Conservation (phyloP, 2,797 vertebrate genomes). For the Gephyroberyx darwinii region DNA sequence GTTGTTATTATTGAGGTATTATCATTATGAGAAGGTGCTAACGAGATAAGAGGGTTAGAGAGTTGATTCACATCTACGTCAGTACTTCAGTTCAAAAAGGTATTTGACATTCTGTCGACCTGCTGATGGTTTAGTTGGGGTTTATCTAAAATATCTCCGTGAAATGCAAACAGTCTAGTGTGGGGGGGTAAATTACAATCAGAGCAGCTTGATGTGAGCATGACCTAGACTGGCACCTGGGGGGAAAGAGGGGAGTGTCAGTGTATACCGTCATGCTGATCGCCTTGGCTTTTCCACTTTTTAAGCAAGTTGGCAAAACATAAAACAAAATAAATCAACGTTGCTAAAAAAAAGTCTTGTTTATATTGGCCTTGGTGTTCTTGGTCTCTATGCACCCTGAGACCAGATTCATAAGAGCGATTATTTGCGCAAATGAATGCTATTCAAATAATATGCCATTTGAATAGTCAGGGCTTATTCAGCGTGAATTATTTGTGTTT, state of each 20-base stretch:
- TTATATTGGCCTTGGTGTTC: constrained; percentile 68
- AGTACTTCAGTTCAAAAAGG: constrained; percentile 54
- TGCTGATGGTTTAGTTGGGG: constrained; percentile 59
- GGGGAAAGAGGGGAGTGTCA: constrained; percentile 38
- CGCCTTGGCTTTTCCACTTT: constrained; percentile 81
- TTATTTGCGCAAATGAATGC: constrained; percentile 87
- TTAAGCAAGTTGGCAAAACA: constrained; percentile 81
- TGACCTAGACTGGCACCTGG: constrained; percentile 76
- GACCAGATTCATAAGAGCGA: constrained; percentile 81
- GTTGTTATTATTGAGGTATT: constrained; percentile 6
- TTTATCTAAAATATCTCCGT: constrained; percentile 71
- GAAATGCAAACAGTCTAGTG: constrained; percentile 67
- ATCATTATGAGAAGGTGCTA: constrained; percentile 18
- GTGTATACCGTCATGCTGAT: constrained; percentile 83
- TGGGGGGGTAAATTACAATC: constrained; percentile 52
- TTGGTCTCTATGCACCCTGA: constrained; percentile 64
- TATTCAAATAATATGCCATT: constrained; percentile 83
- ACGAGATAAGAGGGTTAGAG: neutral
- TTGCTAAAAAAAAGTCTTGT: constrained; percentile 74
- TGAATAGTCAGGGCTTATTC: constrained; percentile 83
- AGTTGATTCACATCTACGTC: constrained; percentile 35
- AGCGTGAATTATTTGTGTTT: constrained; percentile 85
- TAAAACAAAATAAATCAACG: constrained; percentile 80
- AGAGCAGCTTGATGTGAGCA: constrained; percentile 79
- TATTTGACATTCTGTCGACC: constrained; percentile 79